Percentiles rank a stretch among this genome's conserved stretches.
These are phyloP conservation scores for Pao palembangensis DNA, from an alignment of 2,113 vertebrate species.

Conservation along the genomic window DNA sequence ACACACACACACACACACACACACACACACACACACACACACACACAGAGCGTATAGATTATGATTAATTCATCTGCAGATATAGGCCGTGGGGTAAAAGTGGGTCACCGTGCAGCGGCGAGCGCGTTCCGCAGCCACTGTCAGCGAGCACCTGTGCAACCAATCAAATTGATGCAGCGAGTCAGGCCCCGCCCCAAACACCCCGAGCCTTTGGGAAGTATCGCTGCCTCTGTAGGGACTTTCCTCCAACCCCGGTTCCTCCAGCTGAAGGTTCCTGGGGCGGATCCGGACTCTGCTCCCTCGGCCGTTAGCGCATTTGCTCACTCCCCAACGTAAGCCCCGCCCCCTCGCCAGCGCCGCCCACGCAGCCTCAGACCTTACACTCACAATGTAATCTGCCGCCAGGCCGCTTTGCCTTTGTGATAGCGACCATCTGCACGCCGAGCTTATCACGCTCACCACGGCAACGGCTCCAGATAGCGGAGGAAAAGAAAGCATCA, in stretches of 20 bases:
- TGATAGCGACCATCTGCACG: constrained; percentile 32
- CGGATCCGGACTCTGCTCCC: constrained; percentile 1
- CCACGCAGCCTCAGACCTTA: neutral
- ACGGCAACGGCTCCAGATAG: constrained; percentile 6
- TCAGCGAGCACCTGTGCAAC: too few species aligned
- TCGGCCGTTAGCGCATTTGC: constrained; percentile 8
- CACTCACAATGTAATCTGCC: constrained; percentile 31
- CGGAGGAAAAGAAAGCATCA: neutral
- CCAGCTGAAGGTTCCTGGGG: too few species aligned
- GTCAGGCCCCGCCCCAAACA: too few species aligned
- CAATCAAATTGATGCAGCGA: too few species aligned
- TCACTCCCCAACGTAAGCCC: constrained; percentile 7
- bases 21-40: constrained; percentile 1
- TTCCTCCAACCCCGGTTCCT: too few species aligned
- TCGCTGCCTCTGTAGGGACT: too few species aligned
- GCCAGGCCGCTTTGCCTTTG: constrained; percentile 9
- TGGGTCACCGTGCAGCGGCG: constrained; percentile 27
- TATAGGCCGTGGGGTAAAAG: constrained; percentile 18
- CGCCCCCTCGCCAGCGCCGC: neutral
- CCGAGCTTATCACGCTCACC: constrained; percentile 12
- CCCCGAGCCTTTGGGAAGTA: too few species aligned
- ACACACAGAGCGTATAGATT: constrained; percentile 19
- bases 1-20: neutral
- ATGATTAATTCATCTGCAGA: constrained; percentile 37
- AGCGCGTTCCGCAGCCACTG: too few species aligned